phyloP scores from a whole-genome alignment of 2,113 vertebrate species.

The Catharus bicknelli region DNA sequence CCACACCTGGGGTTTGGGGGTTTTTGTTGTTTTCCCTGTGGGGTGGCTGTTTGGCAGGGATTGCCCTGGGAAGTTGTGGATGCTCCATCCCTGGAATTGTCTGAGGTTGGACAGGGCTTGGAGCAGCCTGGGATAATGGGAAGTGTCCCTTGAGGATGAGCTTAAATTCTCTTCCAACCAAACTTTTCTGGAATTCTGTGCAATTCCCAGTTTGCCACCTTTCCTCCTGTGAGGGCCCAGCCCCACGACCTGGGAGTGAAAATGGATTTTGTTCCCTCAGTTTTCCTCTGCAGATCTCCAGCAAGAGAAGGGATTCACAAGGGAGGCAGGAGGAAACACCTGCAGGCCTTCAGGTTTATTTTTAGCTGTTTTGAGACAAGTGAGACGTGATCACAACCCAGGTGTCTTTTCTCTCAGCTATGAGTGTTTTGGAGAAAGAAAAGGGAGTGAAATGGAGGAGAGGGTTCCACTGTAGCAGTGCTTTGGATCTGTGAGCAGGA shows the following conservation, averaged over 20 bases:
- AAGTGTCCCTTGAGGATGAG: neutral
- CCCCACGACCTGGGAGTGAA: neutral
- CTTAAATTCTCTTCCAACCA: neutral
- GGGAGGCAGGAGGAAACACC: neutral
- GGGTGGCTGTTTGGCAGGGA: neutral
- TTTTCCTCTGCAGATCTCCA: neutral
- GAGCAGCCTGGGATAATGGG: accelerated
- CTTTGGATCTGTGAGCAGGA: neutral
- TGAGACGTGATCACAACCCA: accelerated
- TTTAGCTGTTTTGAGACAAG: neutral
- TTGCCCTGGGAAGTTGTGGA: accelerated
- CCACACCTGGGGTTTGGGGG: neutral
- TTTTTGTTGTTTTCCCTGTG: neutral
- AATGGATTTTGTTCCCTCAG: neutral
- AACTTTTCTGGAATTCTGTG: accelerated
- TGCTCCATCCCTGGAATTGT: neutral
- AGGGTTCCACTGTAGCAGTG: accelerated
- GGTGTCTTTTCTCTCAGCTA: neutral
- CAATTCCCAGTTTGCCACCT: neutral
- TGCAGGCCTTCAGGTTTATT: neutral
- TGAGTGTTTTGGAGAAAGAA: neutral
- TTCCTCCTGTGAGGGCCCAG: neutral
- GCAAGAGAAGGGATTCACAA: neutral
- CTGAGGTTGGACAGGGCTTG: accelerated
- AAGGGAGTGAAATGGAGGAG: neutral